These are phyloP conservation scores for Philhelius pedissequus DNA, from an alignment of 2,888 invertebrate genomes.

Conservation along the genomic window DNA sequence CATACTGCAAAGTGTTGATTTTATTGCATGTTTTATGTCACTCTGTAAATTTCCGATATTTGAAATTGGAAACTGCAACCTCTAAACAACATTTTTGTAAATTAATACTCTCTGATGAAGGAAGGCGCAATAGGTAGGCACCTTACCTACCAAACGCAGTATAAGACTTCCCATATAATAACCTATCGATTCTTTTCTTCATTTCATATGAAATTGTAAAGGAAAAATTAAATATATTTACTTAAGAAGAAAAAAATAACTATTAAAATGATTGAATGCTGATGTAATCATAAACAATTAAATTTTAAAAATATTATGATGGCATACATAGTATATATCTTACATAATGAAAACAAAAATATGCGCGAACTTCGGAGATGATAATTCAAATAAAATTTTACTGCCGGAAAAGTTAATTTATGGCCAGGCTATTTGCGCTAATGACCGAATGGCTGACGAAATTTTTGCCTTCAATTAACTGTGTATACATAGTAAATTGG, in stretches of 20 bases:
- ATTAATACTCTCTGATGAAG: constrained; percentile 28
- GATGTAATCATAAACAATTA: constrained; percentile 21
- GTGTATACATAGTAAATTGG: background rate
- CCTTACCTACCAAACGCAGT: background rate
- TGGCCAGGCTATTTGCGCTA: constrained; percentile 36
- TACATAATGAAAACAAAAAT: constrained; percentile 31
- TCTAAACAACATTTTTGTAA: constrained; percentile 36
- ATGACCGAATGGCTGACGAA: constrained; percentile 27
- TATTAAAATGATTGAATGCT: constrained; percentile 8
- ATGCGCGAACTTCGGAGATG: constrained; percentile 18
- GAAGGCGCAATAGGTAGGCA: constrained; percentile 19
- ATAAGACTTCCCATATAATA: constrained; percentile 28
- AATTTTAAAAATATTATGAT: constrained; percentile 17
- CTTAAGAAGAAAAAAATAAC: background rate
- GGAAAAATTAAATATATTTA: background rate
- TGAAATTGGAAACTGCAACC: constrained; percentile 51
- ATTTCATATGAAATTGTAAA: background rate
- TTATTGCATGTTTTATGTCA: constrained; percentile 14
- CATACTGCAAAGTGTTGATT: background rate
- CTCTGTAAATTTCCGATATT: constrained; percentile 44
- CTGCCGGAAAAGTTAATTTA: constrained; percentile 54
- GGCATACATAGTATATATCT: constrained; percentile 20
- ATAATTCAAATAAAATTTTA: constrained; percentile 1
- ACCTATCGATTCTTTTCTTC: constrained; percentile 16
- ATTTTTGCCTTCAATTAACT: constrained; percentile 10